Conservation (phyloP, 2,888 invertebrate genomes). For the Flexamia atlantica region DNA sequence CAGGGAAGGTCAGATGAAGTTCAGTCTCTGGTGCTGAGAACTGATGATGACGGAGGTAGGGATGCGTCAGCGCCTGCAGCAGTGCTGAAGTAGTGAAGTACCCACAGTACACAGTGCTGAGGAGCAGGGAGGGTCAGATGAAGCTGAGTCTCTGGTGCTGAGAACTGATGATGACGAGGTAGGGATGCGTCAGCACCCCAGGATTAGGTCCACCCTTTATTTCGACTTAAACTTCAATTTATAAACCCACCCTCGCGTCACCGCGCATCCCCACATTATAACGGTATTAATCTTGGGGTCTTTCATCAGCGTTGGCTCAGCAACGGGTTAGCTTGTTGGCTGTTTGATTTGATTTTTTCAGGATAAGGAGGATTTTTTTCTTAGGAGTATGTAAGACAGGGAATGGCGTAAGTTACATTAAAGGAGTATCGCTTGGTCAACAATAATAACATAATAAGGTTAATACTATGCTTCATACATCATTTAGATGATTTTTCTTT, state of each 20-base stretch:
- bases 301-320: conserved; percentile 38
- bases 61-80: conserved; percentile 41
- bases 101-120: too few species aligned
- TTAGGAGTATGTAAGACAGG: too few species aligned
- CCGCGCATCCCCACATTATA: conserved; percentile 51
- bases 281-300: conserved; percentile 53
- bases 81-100: too few species aligned
- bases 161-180: conserved; percentile 18
- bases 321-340: background rate
- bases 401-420: too few species aligned
- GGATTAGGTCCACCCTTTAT: conserved; percentile 60
- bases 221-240: conserved; percentile 60
- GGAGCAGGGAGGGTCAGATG: background rate
- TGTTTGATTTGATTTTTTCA: background rate
- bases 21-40: too few species aligned
- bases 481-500: too few species aligned
- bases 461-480: too few species aligned
- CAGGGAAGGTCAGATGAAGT: too few species aligned
- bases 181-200: conserved; percentile 41
- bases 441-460: too few species aligned
- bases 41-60: too few species aligned
- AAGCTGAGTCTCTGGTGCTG: background rate
- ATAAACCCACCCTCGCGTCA: conserved; percentile 52
- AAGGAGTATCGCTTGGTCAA: too few species aligned
- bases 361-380: too few species aligned